Evolutionary conservation across 2,888 invertebrate species (phyloP), one percentile per base, ranked within the genome.

Genomic region (Anoncus sp.): DNA sequence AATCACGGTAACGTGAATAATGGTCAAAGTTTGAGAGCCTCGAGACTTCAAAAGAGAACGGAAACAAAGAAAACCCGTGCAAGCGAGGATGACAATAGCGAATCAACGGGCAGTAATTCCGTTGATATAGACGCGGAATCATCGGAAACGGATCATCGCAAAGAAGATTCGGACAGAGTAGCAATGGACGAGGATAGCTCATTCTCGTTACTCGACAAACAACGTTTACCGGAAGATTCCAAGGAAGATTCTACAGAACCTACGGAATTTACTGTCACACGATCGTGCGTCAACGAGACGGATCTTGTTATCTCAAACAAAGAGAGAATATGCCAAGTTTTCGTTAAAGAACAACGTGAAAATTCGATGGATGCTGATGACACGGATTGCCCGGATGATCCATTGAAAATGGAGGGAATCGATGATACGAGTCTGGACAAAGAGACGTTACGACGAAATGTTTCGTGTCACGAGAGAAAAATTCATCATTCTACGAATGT

Each of bases 31-130:
- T 83, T 90, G 73, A 87, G 90, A 83, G 86, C 90, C 71, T 90
- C 91, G 80, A 89, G 90, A 77, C 85, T 90, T 59, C 88, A 89
- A 72, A 90, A 90, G 75, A 81, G 87, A 84, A 85, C 87, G 62
- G 90, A 88, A 75, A 86, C 87, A 38, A 90, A 89, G 72, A 86
- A 84, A 71, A 85, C 78, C 10, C 87, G 85, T 72, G 83, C 83
- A 18, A 81, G 79, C 24, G 85, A 85, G 38, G 86, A 87, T 66
- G 82, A 83, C 75, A 82, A 76, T 62, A 77, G 83, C 35, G 77
- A 82, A 7, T 77, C 85, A 55, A 78, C 83, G n/a, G n/a, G n/a
- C 45, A 81, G 70, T 49, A 80, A 75, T 75, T 55, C 79, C 2
- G 65, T 67, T 51, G 81, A 76, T 20, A 83, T 79, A 20, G 80